Evolutionary conservation across 2,113 vertebrate genomes (phyloP), one percentile per base, ranked within the genome.

Genomic region (Leptodactylus fuscus): DNA sequence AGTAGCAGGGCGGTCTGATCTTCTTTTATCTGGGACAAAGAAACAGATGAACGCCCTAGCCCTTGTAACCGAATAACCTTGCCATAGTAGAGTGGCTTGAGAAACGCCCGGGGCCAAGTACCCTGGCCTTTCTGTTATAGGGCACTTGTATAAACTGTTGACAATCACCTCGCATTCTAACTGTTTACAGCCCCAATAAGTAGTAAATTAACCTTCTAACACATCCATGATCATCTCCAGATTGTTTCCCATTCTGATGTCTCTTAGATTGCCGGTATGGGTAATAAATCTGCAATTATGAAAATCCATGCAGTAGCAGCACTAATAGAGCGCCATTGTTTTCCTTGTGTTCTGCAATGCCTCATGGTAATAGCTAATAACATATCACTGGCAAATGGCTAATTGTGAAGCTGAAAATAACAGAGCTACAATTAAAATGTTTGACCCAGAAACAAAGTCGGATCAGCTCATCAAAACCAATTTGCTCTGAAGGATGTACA

Each of bases 371-470:
- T 85, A 53, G 75, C 83, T 83, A 48, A 76, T 76, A 83, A 65
- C 32, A 53, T 58, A 70, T 79, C 46, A 44, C 36, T 27, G 83
- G 75, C 62, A 80, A 85, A 70, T 71, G 83, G 83, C 74, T 85
- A 53, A 85, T 85, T 85, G 75, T 79, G 65, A 70, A 85, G 20
- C 2, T 55, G 83, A 18, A 69, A 55, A 85, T 85, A 71, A 67
- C 62, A 71, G 62, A 55, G 46, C 44, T 65, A 71, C 34, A 85
- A 85, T 85, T 85, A 85, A 69, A 79, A 24, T 22, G 76, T 65
- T 80, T 85, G 83, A 85, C 83, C 83, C 83, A 71, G 83, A 85
- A 85, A 71, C 67, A 85, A 71, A 79, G 62, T 27, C 27, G 15
- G 44, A 41, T 36, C 83, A 70, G 9, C 83, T 79, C 83, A 79